Conservation (phyloP, 2,797 vertebrate genomes). For the Masticophis lateralis region DNA sequence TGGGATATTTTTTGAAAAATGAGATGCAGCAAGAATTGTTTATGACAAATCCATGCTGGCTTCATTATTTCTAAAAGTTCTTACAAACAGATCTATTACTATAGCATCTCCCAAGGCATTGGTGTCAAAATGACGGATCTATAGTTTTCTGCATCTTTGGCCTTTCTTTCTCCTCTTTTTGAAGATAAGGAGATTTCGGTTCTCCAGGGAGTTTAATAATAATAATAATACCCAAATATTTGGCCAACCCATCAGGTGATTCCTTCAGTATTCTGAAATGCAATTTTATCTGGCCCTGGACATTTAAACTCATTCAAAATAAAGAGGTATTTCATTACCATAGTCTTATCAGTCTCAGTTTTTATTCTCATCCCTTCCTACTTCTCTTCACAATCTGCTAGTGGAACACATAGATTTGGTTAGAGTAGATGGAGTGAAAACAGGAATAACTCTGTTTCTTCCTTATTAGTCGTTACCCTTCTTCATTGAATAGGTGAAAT, state of each 20-base stretch:
- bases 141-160: not conserved
- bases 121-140: not conserved
- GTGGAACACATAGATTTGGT: not conserved
- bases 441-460: not conserved
- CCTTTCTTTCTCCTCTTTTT: not conserved
- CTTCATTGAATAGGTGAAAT: not conserved
- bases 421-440: not conserved
- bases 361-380: not conserved
- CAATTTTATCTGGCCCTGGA: not conserved
- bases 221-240: not conserved
- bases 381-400: not conserved
- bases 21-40: not conserved
- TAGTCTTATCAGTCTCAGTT: not conserved
- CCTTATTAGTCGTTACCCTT: not conserved
- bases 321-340: not conserved
- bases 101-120: not conserved
- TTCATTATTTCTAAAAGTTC: not conserved
- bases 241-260: not conserved
- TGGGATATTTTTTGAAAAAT: not conserved
- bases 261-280: not conserved
- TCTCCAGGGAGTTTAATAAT: not conserved
- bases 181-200: not conserved
- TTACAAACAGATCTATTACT: not conserved
- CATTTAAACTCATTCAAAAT: not conserved
- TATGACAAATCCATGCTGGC: not conserved